Base-by-base conservation (phyloP, 2,113 vertebrate species). In the Neolamprologus brichardi region DNA sequence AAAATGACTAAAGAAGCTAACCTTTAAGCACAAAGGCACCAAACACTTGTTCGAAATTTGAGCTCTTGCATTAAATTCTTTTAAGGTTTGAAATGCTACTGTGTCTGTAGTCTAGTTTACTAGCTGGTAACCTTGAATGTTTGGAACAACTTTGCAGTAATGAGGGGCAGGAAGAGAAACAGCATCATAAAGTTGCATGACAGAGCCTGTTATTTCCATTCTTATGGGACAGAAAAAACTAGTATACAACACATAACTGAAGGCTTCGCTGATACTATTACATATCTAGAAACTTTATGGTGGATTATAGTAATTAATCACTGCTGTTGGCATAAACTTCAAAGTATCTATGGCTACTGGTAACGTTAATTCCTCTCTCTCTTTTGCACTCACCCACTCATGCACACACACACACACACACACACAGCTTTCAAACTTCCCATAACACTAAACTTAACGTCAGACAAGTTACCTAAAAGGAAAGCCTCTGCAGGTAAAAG, bases 211-310 rank as follows among this genome's bases (percentile, higher is more conserved):
- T 75, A 46, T 46, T 75, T 75, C 14, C 13, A 46, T 28, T 46
- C 39, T 75, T 28, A 28, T 25, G 41, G 67, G 39, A 46, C 39
- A 75, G 67, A 23, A 46, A 75, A 75, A 62, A 10, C 4, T 46
- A 25, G 20, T 18, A 75, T 7, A 46, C 13, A 75, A 75, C 23
- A 75, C 23, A 72, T 46, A 11, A 46, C 20, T 75, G 20, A 44
- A 15, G 0, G 39, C 17, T 75, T 44, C 0, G 23, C 8, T 28
- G 41, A 75, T 28, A 28, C 39, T 28, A 46, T 28, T 46, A 44
- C 23, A 46, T 75, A 30, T 30, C 41, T 12, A 49, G 15, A 77
- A 77, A 77, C 23, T 12, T 77, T 49, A 49, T 49, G 70, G 41
- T 49, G 23, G 15, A 18, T 77, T 49, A 77, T 49, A 77, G 70